Conservation (phyloP, 1,140 invertebrate species). For the Conopomorpha cramerella region DNA sequence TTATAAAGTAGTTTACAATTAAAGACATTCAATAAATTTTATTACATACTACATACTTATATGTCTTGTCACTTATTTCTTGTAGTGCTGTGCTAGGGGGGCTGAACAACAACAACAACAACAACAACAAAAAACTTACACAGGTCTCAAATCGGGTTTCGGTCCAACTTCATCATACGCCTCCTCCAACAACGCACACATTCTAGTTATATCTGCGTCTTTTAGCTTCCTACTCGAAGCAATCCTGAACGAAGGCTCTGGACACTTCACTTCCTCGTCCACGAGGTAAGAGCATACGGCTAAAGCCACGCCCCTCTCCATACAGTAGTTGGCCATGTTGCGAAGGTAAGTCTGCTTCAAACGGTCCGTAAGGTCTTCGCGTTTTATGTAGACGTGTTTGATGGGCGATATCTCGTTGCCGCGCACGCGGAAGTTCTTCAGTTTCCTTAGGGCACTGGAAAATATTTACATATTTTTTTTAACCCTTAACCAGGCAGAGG, state of each 20-base stretch:
- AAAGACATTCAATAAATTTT: no score
- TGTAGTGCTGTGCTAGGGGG: no score
- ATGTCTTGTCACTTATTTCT: no score
- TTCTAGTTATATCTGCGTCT: conserved; percentile 56
- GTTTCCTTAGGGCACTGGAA: conserved; percentile 44
- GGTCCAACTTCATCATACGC: conserved; percentile 42
- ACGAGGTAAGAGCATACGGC: conserved; percentile 68
- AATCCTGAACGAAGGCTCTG: conserved; percentile 68
- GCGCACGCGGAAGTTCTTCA: conserved; percentile 61
- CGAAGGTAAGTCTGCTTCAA: conserved; percentile 63
- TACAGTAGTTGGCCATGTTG: conserved; percentile 65
- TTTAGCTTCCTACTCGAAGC: conserved; percentile 65
- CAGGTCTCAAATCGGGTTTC: conserved; percentile 13
- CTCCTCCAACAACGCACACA: conserved; percentile 40
- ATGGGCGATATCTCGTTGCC: conserved; percentile 73
- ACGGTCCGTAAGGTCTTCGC: conserved; percentile 46
- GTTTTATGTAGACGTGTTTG: conserved; percentile 76
- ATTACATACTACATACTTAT: no score
- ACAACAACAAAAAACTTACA: no score
- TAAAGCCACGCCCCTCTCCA: conserved; percentile 66
- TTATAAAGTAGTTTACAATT: no score
- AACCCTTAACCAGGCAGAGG: no score
- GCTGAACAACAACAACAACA: no score
- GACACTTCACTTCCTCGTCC: conserved; percentile 63
- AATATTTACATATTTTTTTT: no score